These are phyloP conservation scores for Amyelois transitella DNA, from an alignment of 1,140 invertebrate genomes.

Conservation along the genomic window DNA sequence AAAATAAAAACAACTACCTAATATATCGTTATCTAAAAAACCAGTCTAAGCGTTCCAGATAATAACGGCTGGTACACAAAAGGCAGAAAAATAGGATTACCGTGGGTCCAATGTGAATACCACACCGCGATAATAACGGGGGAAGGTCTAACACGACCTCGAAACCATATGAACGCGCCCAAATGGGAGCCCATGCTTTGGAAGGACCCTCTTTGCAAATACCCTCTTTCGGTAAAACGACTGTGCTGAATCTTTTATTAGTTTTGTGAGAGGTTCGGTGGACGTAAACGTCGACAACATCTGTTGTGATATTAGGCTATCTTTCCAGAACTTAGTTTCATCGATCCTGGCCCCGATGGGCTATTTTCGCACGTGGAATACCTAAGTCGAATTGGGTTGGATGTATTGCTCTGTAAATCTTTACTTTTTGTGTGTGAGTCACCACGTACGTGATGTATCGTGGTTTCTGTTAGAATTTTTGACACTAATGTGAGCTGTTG, in stretches of 20 bases:
- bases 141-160: slow-evolving; percentile 33
- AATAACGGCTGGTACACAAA: background rate
- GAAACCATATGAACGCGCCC: slow-evolving; percentile 31
- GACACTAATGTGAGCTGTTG: too few species aligned
- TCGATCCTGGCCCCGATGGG: slow-evolving; percentile 37
- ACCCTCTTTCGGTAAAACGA: slow-evolving; percentile 52
- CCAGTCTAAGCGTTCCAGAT: background rate
- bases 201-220: slow-evolving; percentile 50
- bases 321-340: slow-evolving; percentile 43
- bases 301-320: slow-evolving; percentile 70
- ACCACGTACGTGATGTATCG: too few species aligned
- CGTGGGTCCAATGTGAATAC: slow-evolving; percentile 24
- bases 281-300: slow-evolving; percentile 69
- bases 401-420: too few species aligned
- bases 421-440: too few species aligned
- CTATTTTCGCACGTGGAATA: slow-evolving; percentile 59
- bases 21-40: background rate
- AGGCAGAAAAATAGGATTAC: background rate
- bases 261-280: slow-evolving; percentile 64
- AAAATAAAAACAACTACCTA: background rate
- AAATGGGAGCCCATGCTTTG: slow-evolving; percentile 44
- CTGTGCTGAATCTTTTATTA: slow-evolving; percentile 72
- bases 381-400: slow-evolving; percentile 15
- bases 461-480: too few species aligned
- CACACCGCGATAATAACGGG: slow-evolving; percentile 40